Conservation (phyloP, 2,113 vertebrate species). For the Callipepla californica region DNA sequence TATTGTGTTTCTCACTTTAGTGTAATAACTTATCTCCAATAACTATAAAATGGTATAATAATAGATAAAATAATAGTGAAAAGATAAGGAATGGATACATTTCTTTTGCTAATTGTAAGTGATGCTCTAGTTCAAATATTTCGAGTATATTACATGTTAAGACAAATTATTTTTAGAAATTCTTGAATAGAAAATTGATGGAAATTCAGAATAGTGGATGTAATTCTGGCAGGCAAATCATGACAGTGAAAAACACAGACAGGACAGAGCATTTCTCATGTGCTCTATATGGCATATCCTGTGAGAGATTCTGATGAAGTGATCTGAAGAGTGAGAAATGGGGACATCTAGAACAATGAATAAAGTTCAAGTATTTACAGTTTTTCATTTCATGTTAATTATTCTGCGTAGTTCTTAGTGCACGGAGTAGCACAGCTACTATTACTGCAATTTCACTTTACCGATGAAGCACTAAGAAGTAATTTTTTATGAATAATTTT, state of each 20-base stretch:
- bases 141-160: neutral
- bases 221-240: neutral
- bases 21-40: neutral
- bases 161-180: neutral
- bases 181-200: neutral
- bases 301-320: neutral
- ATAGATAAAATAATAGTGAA: neutral
- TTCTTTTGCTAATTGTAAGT: neutral
- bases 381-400: neutral
- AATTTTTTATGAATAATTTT: neutral
- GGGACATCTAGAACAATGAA: neutral
- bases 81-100: neutral
- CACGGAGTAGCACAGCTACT: neutral
- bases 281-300: neutral
- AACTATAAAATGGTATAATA: neutral
- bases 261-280: neutral
- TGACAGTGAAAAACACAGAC: neutral
- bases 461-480: neutral
- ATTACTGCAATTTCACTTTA: neutral
- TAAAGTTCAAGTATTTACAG: neutral
- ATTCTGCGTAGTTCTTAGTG: neutral
- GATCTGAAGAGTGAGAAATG: neutral
- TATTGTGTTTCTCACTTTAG: neutral
- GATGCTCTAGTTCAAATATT: neutral
- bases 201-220: neutral